Percentiles rank a stretch among this genome's conserved stretches.
These are phyloP conservation scores for Acanthisitta chloris DNA, from an alignment of 2,113 vertebrate species.

Conservation along the genomic window DNA sequence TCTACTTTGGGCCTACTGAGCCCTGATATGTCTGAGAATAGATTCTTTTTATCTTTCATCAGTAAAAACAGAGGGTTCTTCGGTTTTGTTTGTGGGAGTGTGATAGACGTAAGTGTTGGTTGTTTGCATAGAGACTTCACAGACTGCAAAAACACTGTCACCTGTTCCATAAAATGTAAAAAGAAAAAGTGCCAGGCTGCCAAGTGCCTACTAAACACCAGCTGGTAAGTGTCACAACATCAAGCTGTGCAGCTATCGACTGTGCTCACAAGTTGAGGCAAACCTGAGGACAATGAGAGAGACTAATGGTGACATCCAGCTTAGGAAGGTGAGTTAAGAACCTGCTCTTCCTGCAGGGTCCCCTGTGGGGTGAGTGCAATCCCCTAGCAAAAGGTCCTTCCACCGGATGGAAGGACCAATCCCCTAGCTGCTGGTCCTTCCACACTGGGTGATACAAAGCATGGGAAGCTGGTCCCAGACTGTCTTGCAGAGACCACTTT, in stretches of 20 bases:
- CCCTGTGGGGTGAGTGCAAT: background rate
- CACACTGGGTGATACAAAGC: background rate
- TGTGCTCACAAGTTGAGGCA: background rate
- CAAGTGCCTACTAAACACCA: slow-evolving; percentile 28
- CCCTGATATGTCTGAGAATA: background rate
- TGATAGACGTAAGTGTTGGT: background rate
- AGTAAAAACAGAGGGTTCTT: background rate
- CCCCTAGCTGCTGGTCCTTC: background rate
- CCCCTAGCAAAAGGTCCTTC: background rate
- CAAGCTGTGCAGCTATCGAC: background rate
- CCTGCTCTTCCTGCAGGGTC: background rate
- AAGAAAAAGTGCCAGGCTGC: background rate
- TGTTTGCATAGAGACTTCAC: slow-evolving; percentile 1
- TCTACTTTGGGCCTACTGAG: background rate
- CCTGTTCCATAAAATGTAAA: background rate
- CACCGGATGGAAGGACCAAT: too few species aligned
- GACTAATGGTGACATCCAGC: accelerated
- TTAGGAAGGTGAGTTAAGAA: background rate
- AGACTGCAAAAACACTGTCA: slow-evolving; percentile 5
- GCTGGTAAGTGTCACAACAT: slow-evolving; percentile 8
- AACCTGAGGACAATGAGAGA: background rate
- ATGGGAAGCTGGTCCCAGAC: background rate
- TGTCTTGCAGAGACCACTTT: background rate
- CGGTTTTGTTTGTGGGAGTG: background rate
- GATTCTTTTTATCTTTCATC: background rate